phyloP scores from a whole-genome alignment of 2,797 vertebrate species.

The Urophycis tenuis region DNA sequence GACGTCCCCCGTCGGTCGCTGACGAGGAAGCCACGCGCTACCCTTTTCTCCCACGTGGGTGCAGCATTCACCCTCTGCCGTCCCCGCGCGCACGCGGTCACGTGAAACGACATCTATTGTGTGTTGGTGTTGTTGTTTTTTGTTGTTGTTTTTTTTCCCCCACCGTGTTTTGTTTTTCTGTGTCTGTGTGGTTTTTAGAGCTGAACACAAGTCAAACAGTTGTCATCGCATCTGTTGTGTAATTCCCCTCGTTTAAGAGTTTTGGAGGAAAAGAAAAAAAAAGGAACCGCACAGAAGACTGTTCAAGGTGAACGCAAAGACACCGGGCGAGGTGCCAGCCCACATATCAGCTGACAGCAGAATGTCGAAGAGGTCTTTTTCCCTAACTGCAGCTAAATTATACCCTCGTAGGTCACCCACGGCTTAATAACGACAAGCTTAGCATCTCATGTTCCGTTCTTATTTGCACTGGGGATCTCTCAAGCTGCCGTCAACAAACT shows the following conservation, averaged over 20 bases:
- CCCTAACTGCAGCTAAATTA: slow-evolving; percentile 36
- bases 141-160: neutral
- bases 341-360: slow-evolving; percentile 49
- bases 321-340: slow-evolving; percentile 46
- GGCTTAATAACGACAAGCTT: slow-evolving; percentile 37
- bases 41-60: slow-evolving; percentile 61
- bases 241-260: slow-evolving; percentile 45
- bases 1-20: neutral
- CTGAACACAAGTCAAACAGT: slow-evolving; percentile 54
- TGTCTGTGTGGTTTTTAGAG: slow-evolving; percentile 32
- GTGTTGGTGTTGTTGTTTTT: slow-evolving; percentile 35
- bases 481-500: slow-evolving; percentile 41
- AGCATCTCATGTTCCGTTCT: slow-evolving; percentile 39
- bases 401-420: slow-evolving; percentile 41
- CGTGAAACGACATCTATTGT: neutral
- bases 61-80: slow-evolving; percentile 70
- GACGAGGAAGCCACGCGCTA: slow-evolving; percentile 25
- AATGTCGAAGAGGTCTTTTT: slow-evolving; percentile 39
- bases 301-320: slow-evolving; percentile 65
- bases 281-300: slow-evolving; percentile 42
- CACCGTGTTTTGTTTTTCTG: neutral
- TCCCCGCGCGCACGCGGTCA: neutral
- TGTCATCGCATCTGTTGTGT: slow-evolving; percentile 55
- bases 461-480: slow-evolving; percentile 26
- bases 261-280: slow-evolving; percentile 50